phyloP scores from a whole-genome alignment of 2,888 invertebrate species.

The Hymenopus coronatus region DNA sequence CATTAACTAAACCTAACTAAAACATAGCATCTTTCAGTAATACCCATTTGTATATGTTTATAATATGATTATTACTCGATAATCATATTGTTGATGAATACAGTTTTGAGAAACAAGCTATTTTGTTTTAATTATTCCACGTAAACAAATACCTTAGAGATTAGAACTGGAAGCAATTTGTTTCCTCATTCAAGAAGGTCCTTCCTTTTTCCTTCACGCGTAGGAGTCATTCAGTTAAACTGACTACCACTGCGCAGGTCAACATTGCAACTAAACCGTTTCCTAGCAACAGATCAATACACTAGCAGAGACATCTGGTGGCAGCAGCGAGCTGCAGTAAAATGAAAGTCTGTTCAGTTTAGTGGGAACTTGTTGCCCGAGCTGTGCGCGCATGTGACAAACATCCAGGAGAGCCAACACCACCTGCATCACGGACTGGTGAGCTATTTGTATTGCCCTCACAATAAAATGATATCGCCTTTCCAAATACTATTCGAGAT shows the following conservation, averaged over 20 bases:
- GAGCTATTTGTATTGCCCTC: neutral
- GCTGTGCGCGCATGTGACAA: neutral
- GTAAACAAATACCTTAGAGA: neutral
- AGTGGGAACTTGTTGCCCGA: conserved; percentile 12
- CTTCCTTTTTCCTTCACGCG: neutral
- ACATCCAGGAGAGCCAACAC: neutral
- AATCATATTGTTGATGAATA: neutral
- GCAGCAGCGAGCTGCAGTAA: neutral
- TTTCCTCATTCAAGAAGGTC: neutral
- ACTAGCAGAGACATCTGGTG: neutral
- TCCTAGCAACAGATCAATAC: conserved; percentile 13
- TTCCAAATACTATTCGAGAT: too few relatives aligned
- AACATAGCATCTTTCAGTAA: neutral
- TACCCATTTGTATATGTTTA: neutral
- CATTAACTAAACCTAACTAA: neutral
- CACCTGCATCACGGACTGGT: neutral
- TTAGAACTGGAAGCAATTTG: neutral
- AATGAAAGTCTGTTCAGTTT: neutral
- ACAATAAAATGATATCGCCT: too few relatives aligned
- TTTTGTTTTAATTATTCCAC: neutral
- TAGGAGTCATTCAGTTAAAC: neutral
- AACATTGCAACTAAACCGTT: neutral
- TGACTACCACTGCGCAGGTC: neutral
- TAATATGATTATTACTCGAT: neutral
- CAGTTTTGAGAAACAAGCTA: neutral